Base-by-base conservation (phyloP, 2,797 vertebrate genomes). In the Mallotus villosus region DNA sequence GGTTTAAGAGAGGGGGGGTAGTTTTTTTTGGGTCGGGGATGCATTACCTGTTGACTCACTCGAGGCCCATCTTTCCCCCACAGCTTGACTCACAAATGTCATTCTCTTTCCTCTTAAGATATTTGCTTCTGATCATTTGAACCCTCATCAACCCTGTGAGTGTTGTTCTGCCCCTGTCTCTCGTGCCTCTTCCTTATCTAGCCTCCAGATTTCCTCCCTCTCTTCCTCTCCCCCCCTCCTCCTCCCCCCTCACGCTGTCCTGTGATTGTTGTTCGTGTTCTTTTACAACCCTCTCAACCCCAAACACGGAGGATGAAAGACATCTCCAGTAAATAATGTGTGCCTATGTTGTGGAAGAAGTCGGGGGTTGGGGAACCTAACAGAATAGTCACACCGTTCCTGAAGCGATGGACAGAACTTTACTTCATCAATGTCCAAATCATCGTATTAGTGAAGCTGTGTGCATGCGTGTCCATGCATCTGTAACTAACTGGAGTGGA, bases 171-270 rank as follows among this genome's bases (percentile, higher is more conserved):
- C 55, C 65, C 34, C 22, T 76, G 65, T 71, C 82, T 70, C 61
- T 84, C 86, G 73, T 68, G 72, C 74, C 62, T 85, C 78, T 68
- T 84, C 74, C 83, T 90, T 90, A 90, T 91, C 89, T 78, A 29
- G 1, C 1, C 71, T 21, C 68, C 87, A 91, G 85, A 88, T 85
- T 87, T 89, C 86, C 88, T 77, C 27, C 74, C 14, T 61, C 64
- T 66, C 68, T 74, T 29, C 53, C 41, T 51, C 32, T 67, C 77
- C 60, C 63, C 64, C 60, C 70, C 76, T 21, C 53, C 41, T 25
- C 32, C 68, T 78, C 60, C 74, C 60, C 63, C 58, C 24, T 60
- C 71, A 46, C n/a, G 27, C 63, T 51, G 67, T n/a, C 62, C 37
- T 57, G 16, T 19, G 46, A 32, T 55, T 9, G 51, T 70, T 67